phyloP scores from a whole-genome alignment of 2,797 vertebrate genomes.

The Poeciliopsis presidionis region DNA sequence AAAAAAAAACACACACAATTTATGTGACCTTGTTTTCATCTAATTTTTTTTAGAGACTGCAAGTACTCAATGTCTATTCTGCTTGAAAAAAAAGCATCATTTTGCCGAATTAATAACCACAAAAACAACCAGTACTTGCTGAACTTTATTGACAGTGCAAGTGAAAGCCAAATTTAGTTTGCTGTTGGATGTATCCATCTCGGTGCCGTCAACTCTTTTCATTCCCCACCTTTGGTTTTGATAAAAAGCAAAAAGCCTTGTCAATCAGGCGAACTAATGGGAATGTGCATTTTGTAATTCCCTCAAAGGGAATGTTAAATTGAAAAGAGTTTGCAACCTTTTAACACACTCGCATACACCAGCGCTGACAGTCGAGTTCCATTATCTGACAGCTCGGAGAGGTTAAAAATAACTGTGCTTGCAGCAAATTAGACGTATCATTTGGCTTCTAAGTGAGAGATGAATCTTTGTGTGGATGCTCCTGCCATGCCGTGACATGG shows the following conservation, averaged over 20 bases:
- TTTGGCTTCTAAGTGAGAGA: constrained; percentile 87
- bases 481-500: constrained; percentile 80
- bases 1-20: constrained; percentile 8
- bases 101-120: constrained; percentile 65
- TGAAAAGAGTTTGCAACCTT: constrained; percentile 84
- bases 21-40: neutral
- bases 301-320: constrained; percentile 81
- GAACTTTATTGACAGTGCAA: constrained; percentile 59
- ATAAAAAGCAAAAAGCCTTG: constrained; percentile 72
- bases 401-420: constrained; percentile 86
- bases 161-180: constrained; percentile 69
- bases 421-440: constrained; percentile 87
- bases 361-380: constrained; percentile 81
- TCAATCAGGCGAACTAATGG: constrained; percentile 82
- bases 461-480: constrained; percentile 85
- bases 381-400: constrained; percentile 86
- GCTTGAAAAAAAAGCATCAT: constrained; percentile 26
- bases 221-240: constrained; percentile 65
- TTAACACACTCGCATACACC: constrained; percentile 78
- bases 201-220: constrained; percentile 67
- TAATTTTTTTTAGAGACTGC: constrained; percentile 19
- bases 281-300: constrained; percentile 82
- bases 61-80: constrained; percentile 18
- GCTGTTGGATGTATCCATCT: constrained; percentile 73
- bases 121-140: constrained; percentile 45